phyloP scores from a whole-genome alignment of 2,797 vertebrate species.

The Urosaurus nigricauda region DNA sequence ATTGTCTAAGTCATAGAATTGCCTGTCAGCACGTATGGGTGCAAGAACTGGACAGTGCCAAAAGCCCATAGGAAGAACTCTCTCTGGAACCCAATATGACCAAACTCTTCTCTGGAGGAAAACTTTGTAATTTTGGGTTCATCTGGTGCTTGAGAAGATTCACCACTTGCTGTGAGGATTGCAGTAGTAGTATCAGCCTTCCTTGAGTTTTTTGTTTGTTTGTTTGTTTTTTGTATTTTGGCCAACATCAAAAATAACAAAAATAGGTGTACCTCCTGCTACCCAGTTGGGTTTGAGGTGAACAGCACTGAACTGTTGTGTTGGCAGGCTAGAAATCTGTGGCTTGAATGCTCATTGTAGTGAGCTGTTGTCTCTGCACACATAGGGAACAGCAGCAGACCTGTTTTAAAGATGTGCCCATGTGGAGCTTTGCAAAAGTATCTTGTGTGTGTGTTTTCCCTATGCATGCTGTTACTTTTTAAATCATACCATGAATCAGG shows the following conservation, averaged over 20 bases:
- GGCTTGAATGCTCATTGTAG: neutral
- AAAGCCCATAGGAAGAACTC: too few species aligned
- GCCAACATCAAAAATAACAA: too few species aligned
- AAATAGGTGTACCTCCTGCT: too few species aligned
- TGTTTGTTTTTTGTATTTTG: too few species aligned
- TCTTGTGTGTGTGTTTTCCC: neutral
- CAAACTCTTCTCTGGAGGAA: slow-evolving; percentile 55
- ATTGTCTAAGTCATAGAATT: too few species aligned
- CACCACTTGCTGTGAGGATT: slow-evolving; percentile 70
- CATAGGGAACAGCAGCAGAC: neutral
- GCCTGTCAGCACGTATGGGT: too few species aligned
- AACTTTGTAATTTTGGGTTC: slow-evolving; percentile 72
- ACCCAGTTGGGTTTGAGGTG: neutral
- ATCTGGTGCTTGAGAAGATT: slow-evolving; percentile 65
- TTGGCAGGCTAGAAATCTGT: neutral
- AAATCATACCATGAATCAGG: neutral
- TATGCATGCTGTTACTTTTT: neutral
- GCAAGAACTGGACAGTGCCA: too few species aligned
- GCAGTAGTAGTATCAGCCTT: slow-evolving; percentile 85
- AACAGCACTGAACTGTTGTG: neutral
- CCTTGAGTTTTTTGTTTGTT: slow-evolving; percentile 75
- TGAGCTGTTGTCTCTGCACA: neutral
- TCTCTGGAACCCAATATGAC: too few species aligned
- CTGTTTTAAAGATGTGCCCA: neutral
- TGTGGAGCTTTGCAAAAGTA: neutral